Evolutionary conservation across 2,797 vertebrate species (phyloP).

Genomic region (Eulemur rubriventer): DNA sequence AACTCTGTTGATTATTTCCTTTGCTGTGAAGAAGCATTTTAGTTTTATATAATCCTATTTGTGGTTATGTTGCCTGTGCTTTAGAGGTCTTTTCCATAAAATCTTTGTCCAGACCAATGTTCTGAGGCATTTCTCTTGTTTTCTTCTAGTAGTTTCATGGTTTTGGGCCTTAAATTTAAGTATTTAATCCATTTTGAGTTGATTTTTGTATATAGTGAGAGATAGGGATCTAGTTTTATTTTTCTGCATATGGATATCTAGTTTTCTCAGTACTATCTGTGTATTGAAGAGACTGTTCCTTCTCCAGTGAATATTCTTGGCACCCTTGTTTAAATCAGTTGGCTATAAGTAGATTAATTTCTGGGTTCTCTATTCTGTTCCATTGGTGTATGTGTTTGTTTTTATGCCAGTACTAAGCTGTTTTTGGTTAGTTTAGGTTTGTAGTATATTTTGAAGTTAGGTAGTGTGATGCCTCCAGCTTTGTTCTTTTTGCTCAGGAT

Average conservation of each 20-base stretch:
- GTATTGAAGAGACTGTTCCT: neutral
- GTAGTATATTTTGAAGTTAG: neutral
- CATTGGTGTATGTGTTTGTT: neutral
- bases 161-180: neutral
- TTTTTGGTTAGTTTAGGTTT: neutral
- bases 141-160: neutral
- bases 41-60: neutral
- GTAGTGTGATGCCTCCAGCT: neutral
- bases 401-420: neutral
- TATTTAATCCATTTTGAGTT: neutral
- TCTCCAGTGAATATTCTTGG: neutral
- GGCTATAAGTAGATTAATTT: neutral
- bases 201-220: neutral
- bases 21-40: neutral
- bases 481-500: neutral
- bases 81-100: neutral
- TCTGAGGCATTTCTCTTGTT: neutral
- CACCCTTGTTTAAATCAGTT: neutral
- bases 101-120: neutral
- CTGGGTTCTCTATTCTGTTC: neutral
- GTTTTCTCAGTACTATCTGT: neutral
- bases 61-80: neutral
- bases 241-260: neutral
- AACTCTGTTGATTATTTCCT: neutral
- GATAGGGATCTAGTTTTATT: neutral